Evolutionary conservation across 2,888 invertebrate species (phyloP).

Genomic region (Ariolimax columbianus): DNA sequence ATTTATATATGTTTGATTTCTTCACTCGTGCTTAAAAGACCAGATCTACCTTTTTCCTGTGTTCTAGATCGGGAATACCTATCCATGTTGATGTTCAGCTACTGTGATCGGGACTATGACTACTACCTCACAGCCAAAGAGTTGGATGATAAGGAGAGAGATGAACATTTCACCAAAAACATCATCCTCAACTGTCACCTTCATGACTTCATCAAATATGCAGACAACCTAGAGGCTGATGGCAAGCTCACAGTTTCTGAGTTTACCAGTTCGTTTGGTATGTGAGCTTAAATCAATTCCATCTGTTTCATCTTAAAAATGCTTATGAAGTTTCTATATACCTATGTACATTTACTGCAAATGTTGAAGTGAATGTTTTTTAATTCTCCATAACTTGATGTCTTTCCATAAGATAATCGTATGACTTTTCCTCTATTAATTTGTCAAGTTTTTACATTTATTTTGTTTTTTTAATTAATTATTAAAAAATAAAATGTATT

Average conservation of each 20-base stretch:
- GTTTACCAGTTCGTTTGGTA: conserved; percentile 87
- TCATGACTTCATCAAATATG: conserved; percentile 85
- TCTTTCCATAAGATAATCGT: too few species aligned
- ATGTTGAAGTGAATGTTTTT: too few species aligned
- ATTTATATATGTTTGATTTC: not conserved
- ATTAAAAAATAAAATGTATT: too few species aligned
- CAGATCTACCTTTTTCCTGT: not conserved
- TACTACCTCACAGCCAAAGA: conserved; percentile 85
- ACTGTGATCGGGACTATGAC: conserved; percentile 87
- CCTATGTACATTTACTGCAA: too few species aligned
- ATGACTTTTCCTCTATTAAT: too few species aligned
- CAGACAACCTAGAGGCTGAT: conserved; percentile 83
- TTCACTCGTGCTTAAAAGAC: not conserved
- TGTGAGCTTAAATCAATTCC: not conserved
- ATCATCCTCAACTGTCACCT: conserved; percentile 84
- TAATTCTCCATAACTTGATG: too few species aligned
- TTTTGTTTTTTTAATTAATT: too few species aligned
- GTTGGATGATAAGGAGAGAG: conserved; percentile 83
- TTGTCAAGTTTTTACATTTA: too few species aligned
- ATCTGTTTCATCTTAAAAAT: not conserved
- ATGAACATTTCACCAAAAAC: conserved; percentile 83
- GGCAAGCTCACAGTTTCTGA: conserved; percentile 84
- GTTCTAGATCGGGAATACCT: conserved; percentile 83
- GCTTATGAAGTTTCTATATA: too few species aligned
- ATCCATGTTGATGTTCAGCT: conserved; percentile 87